A percentile compares a stretch with the other conserved stretches of the same genome.
Evolutionary conservation across 1,140 invertebrate species (phyloP).

Genomic region (Micrasema minimum): DNA sequence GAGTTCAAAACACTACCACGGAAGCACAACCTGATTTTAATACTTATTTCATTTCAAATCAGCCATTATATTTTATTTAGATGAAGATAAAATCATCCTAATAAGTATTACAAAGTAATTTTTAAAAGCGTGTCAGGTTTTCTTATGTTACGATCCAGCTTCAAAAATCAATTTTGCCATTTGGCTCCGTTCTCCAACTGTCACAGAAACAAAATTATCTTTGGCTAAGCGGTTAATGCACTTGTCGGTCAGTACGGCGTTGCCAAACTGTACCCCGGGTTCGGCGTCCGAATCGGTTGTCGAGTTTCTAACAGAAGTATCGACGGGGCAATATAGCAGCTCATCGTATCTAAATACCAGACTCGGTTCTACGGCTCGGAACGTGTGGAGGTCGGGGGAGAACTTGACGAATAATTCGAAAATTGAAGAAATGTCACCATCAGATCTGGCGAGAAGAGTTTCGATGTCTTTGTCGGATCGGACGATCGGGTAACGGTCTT

Average conservation of each 20-base stretch:
- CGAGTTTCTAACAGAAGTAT: constrained; percentile 37
- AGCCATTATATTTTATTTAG: too few species aligned
- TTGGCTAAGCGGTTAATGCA: constrained; percentile 43
- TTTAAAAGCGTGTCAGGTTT: too few species aligned
- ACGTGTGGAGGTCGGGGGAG: constrained; percentile 44
- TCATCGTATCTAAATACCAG: constrained; percentile 46
- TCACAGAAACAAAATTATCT: constrained; percentile 46
- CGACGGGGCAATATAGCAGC: constrained; percentile 38
- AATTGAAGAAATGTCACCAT: constrained; percentile 42
- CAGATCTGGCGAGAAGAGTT: constrained; percentile 27
- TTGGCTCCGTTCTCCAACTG: constrained; percentile 45
- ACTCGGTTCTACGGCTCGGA: constrained; percentile 45
- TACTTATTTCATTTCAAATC: too few species aligned
- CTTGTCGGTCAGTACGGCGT: constrained; percentile 42
- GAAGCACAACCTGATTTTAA: too few species aligned
- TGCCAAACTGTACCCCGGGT: constrained; percentile 33
- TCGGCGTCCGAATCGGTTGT: constrained; percentile 14
- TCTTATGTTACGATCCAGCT: constrained; percentile 15
- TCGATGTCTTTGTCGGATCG: constrained; percentile 50
- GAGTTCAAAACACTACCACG: too few species aligned
- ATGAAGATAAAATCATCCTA: too few species aligned
- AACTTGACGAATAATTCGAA: constrained; percentile 50
- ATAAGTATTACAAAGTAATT: too few species aligned
- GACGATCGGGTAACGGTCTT: constrained; percentile 43
- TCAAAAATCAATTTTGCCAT: constrained; percentile 50